Evolutionary conservation across 2,113 vertebrate genomes (phyloP), one percentile per base, ranked within the genome.

Genomic region (Cynocephalus volans): DNA sequence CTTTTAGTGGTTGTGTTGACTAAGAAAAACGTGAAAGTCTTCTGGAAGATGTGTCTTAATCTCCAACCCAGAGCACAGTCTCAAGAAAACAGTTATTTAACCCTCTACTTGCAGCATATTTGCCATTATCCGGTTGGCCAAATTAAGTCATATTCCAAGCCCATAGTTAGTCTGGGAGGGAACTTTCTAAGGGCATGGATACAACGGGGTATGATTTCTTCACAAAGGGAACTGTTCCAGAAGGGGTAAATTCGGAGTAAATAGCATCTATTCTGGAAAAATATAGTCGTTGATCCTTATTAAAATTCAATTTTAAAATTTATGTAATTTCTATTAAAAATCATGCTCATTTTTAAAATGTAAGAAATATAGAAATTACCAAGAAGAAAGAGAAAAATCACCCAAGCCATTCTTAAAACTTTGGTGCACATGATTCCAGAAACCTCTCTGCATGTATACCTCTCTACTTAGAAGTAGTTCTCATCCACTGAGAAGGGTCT

Each of bases 241-340:
- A 64, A 56, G 91, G 73, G 24, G 31, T 33, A 80, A 82, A 58
- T 76, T 62, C 70, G 58, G 70, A n/a, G 86, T 95, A 41, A 41
- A 41, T 76, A 83, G 67, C 7, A 31, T 36, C 70, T 88, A 36
- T 64, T 93, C 60, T 76, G 60, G 62, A 86, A 88, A 94, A 90
- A 76, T 52, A 76, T 2, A 21, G 26, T 80, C 52, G 41, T n/a
- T 50, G 41, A 67, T 62, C 18, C 23, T 90, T 89, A 83, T 67
- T 70, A 60, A 90, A 94, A 85, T 67, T 54, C 28, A n/a, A 54
- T 81, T 85, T 93, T 85, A 89, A 14, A 87, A 23, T 64, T 93
- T 92, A 41, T 79, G 77, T 82, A 54, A 28, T 80, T 93, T 88
- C 45, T 89, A 23, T 62, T 95, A 69, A 95, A 94, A 87, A 82